Evolutionary conservation across 2,888 invertebrate genomes (phyloP), one percentile per base, ranked within the genome.

Genomic region (Hipparchia semele): DNA sequence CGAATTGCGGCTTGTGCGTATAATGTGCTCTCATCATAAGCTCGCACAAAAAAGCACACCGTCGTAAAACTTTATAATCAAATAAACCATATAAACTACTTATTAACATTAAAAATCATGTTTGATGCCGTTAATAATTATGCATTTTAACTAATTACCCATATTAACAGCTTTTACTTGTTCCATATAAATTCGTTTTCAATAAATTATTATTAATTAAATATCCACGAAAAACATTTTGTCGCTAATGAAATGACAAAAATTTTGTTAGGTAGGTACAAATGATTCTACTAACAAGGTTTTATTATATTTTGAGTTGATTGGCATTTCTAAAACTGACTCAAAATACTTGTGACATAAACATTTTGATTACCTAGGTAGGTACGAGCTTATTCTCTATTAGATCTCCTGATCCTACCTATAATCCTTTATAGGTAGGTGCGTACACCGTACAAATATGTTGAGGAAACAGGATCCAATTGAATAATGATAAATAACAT

Each of bases 401-500:
- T 23, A 23, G 23, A 23, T 23, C 23, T n/a, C n/a, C n/a, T n/a
- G n/a, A n/a, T n/a, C n/a, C n/a, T n/a, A n/a, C n/a, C n/a, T n/a
- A n/a, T n/a, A n/a, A n/a, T n/a, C n/a, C n/a, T n/a, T 13, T n/a
- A n/a, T 56, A 56, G 56, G 54, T 13, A 60, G 39, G 39, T 60
- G 10, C 12, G 5, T 23, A 23, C 23, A 0, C 23, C 23, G 23
- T 60, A 60, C 9, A 2, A 5, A 46, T 9, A 13, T 2, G 56
- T 23, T 58, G 58, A 46, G 45, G 51, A 66, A 66, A 54, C 54
- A 66, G 66, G 66, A 56, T 56, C 54, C 45, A n/a, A 3, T 54
- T 39, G 7, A 7, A 12, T 54, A n/a, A 58, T 58, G 8, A 58
- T 58, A 9, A 58, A 23, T 23, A 23, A 23, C 23, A 23, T 58